A percentile compares a stretch with the other conserved stretches of the same genome.
Evolutionary conservation across 2,113 vertebrate species (phyloP).

Genomic region (Emydura subglobosa): DNA sequence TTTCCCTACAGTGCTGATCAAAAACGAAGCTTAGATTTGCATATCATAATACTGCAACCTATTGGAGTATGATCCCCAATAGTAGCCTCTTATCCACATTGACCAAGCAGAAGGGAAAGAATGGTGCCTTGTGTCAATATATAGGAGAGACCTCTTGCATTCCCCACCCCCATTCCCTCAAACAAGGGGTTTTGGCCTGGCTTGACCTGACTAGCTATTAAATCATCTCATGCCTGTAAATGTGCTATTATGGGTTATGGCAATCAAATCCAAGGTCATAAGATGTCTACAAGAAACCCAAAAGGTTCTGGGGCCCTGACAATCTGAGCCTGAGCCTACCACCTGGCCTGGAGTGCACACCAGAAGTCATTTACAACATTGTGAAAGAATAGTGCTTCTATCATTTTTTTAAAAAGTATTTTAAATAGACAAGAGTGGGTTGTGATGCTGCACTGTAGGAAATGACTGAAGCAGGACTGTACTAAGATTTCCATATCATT

Average conservation of each 20-base stretch:
- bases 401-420: neutral
- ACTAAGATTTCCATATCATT: neutral
- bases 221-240: neutral
- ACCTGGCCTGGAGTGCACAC: neutral
- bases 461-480: accelerated
- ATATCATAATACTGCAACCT: neutral
- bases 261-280: neutral
- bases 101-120: neutral
- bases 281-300: neutral
- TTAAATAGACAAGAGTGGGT: accelerated
- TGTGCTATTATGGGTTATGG: neutral
- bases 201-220: neutral
- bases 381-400: neutral
- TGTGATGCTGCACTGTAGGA: accelerated
- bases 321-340: neutral
- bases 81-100: neutral
- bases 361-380: neutral
- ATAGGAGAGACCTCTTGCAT: too few relatives aligned
- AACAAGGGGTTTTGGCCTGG: neutral
- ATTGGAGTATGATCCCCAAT: neutral
- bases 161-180: neutral
- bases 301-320: neutral
- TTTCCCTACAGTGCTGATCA: neutral
- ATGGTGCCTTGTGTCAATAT: neutral
- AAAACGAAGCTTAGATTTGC: neutral